Conservation (phyloP, 1,140 invertebrate genomes). For the Aphis gossypii region DNA sequence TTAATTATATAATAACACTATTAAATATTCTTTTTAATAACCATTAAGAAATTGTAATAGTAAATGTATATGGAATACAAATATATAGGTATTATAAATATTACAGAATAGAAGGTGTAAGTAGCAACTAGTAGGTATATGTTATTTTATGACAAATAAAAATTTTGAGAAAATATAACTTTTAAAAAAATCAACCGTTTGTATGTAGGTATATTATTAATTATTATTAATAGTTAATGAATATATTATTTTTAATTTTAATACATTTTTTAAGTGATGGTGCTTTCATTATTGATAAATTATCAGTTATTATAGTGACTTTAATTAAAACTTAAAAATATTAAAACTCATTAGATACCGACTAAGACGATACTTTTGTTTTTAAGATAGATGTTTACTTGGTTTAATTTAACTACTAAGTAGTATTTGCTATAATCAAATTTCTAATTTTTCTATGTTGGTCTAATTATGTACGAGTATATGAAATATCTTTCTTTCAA, state of each 20-base stretch:
- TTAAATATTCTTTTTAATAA: neutral
- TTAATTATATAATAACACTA: neutral
- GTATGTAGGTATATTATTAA: too few species aligned
- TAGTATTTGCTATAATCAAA: neutral
- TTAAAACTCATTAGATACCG: neutral
- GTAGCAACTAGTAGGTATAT: too few species aligned
- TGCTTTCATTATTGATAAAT: neutral
- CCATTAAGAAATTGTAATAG: neutral
- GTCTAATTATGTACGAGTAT: too few species aligned
- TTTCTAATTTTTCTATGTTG: neutral
- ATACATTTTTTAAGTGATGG: too few species aligned
- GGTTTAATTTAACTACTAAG: neutral
- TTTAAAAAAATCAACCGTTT: neutral
- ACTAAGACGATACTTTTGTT: neutral
- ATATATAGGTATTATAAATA: neutral
- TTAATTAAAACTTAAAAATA: neutral
- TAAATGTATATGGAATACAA: neutral
- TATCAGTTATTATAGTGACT: neutral
- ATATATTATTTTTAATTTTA: too few species aligned
- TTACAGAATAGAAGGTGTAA: neutral
- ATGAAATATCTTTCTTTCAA: neutral
- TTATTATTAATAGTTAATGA: neutral
- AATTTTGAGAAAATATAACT: neutral
- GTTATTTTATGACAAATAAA: neutral
- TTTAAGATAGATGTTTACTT: neutral